These are phyloP conservation scores for Bradypus variegatus DNA, from an alignment of 2,797 vertebrate genomes.

Conservation along the genomic window DNA sequence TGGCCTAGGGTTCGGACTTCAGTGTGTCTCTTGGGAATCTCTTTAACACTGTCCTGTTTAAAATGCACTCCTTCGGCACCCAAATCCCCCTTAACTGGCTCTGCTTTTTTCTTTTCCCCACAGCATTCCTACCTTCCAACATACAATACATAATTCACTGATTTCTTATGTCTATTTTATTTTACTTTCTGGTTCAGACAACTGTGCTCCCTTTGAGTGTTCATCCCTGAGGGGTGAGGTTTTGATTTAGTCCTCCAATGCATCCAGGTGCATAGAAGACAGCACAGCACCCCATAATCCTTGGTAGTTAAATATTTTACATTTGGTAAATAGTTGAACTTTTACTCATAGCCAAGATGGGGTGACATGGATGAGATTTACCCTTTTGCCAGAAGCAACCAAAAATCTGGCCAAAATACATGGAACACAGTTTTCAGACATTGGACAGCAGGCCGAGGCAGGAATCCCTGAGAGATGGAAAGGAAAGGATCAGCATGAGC, in stretches of 20 bases:
- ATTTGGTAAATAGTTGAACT: background rate
- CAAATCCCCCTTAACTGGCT: fast-evolving
- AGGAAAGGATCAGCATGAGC: background rate
- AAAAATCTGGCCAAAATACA: background rate
- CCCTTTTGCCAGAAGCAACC: background rate
- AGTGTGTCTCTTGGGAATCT: too few species aligned
- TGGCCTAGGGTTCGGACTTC: too few species aligned
- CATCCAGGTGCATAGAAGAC: background rate
- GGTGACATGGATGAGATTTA: background rate
- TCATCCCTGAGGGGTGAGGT: background rate
- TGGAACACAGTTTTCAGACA: background rate
- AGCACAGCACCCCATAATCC: background rate
- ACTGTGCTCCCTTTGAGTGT: fast-evolving
- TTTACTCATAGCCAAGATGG: conserved; percentile 16
- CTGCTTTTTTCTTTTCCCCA: background rate
- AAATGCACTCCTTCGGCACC: fast-evolving
- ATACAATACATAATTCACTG: fast-evolving
- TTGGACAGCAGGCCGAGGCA: background rate
- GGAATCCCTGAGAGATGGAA: background rate
- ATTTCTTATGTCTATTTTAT: background rate
- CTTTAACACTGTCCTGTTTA: too few species aligned
- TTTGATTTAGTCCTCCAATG: background rate
- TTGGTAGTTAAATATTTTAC: background rate
- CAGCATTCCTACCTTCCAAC: fast-evolving
- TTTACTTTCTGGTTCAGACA: background rate